Evolutionary conservation across 1,140 invertebrate genomes (phyloP).

Genomic region (Orussus abietinus): DNA sequence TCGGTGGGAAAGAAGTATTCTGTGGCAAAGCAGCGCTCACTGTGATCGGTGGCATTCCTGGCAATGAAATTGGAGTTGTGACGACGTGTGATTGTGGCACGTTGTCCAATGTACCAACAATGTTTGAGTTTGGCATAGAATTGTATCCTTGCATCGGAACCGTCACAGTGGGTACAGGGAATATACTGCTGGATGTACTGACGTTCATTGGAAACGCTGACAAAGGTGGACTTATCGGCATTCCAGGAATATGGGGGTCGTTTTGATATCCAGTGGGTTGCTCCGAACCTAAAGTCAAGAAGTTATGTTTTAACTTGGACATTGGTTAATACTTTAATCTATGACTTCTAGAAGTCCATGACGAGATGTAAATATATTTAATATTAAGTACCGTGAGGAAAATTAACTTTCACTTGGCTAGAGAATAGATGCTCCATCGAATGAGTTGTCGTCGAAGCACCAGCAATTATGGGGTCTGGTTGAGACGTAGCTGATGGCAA

Average conservation of each 20-base stretch:
- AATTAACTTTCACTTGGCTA: constrained; percentile 27
- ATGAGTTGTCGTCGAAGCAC: constrained; percentile 27
- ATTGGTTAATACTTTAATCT: not conserved
- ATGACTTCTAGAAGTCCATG: not conserved
- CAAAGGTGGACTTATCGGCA: constrained; percentile 56
- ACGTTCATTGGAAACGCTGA: constrained; percentile 29
- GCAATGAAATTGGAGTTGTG: constrained; percentile 70
- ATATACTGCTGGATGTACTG: constrained; percentile 13
- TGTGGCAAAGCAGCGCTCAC: constrained; percentile 68
- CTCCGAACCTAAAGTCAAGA: constrained; percentile 24
- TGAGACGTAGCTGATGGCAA: not conserved
- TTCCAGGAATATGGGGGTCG: constrained; percentile 58
- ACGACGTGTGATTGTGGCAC: constrained; percentile 44
- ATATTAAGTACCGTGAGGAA: constrained; percentile 32
- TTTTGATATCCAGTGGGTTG: constrained; percentile 24
- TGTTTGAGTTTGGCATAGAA: constrained; percentile 15
- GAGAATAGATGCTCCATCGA: constrained; percentile 36
- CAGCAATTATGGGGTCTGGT: not conserved
- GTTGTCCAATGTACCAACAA: constrained; percentile 22
- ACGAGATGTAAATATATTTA: not conserved
- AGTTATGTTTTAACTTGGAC: constrained; percentile 12
- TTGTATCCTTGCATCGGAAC: no score
- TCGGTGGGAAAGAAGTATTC: constrained; percentile 31
- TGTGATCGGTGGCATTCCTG: constrained; percentile 79
- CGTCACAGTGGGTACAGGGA: no score